Base-by-base conservation (phyloP, 37 sponge, comb jelly and placozoan species). In the Spongia lamella region DNA sequence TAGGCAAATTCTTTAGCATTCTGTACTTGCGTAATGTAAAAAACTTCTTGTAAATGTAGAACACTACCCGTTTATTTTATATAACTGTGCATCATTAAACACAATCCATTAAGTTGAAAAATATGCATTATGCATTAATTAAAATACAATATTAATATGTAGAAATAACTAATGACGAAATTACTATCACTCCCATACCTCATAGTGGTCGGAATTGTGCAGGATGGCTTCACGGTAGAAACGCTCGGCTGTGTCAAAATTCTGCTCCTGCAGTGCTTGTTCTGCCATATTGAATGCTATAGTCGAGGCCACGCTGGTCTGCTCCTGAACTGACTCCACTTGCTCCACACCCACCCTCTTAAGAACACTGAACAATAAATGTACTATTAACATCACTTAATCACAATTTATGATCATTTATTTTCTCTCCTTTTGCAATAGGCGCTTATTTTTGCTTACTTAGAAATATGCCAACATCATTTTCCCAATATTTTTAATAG, bases 201-300 rank as follows among this genome's bases (percentile, higher is more conserved):
- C 73, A n/a, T 65, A 33, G 63, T 78, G 60, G 56, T 35, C 50
- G 25, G 82, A 81, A 52, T 84, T 61, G 38, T 84, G 80, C 13
- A 39, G 25, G 16, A 95, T 68, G 52, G 96, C 89, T 32, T 95
- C 92, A 35, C 76, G 74, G 52, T 85, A 95, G 74, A 80, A 83
- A 52, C 64, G 47, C 20, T 84, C 68, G 21, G 83, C 91, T 34
- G 66, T 57, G 1, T 76, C 79, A 35, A 33, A 72, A 60, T 94
- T 75, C 47, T 53, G 54, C 14, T 61, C 79, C 24, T 77, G 60
- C 16, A 60, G 47, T 31, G 19, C 60, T 73, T 77, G 84, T 37
- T 84, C 84, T 9, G 92, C 95, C 30, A 94, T 25, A 21, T 88
- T 62, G 72, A 33, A 82, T 34, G 61, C 64, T 21, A 88, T 63